These are phyloP conservation scores for Gallinago undulata DNA, from an alignment of 2,113 vertebrate genomes.

Conservation along the genomic window DNA sequence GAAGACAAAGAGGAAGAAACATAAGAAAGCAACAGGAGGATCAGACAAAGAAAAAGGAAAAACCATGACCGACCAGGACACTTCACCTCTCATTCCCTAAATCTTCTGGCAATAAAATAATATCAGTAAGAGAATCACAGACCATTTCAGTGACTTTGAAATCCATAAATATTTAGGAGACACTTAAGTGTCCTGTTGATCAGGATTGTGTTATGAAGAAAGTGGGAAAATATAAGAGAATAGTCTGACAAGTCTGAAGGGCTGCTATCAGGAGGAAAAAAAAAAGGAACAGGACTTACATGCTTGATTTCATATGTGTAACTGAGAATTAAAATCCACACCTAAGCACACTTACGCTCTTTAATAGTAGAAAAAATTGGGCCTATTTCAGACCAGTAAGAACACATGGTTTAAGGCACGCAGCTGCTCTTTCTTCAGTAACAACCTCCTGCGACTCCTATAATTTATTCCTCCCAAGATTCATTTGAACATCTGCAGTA, in stretches of 20 bases:
- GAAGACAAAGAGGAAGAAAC: constrained; percentile 14
- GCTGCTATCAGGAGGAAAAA: neutral
- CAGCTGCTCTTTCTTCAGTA: constrained; percentile 7
- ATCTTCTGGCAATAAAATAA: constrained; percentile 13
- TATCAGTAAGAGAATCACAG: neutral
- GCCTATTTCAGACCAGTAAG: constrained; percentile 46
- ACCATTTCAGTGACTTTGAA: constrained; percentile 4
- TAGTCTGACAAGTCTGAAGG: neutral
- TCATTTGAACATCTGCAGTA: constrained; percentile 67
- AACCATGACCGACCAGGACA: neutral
- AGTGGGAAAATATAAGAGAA: neutral
- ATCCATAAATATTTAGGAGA: constrained; percentile 29
- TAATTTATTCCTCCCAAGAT: constrained; percentile 69
- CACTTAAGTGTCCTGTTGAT: neutral
- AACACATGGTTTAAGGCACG: constrained; percentile 40
- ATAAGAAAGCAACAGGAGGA: neutral
- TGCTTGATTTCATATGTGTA: neutral
- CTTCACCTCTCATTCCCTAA: neutral
- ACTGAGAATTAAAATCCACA: constrained; percentile 22
- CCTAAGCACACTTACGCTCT: neutral
- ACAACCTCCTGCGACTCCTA: constrained; percentile 5
- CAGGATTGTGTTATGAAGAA: neutral
- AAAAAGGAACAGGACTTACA: neutral
- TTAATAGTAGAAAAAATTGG: constrained; percentile 30
- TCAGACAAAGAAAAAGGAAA: neutral